Evolutionary conservation across 2,888 invertebrate genomes (phyloP).

Genomic region (Merodon equestris): DNA sequence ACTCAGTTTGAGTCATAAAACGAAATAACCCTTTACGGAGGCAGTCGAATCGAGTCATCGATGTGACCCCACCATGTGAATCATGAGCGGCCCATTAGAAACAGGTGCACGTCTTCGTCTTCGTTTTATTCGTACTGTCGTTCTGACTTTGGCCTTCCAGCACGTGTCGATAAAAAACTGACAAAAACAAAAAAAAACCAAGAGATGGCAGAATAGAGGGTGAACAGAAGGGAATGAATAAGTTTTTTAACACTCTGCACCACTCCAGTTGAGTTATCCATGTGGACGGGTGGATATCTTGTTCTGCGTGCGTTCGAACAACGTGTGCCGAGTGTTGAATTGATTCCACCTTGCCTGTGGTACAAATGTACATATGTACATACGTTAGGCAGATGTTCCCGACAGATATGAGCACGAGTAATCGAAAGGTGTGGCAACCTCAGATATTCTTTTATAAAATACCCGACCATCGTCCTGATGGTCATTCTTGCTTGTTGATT

Average conservation of each 20-base stretch:
- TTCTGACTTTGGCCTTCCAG: no score
- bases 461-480: constrained; percentile 18
- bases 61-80: no score
- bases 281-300: not conserved
- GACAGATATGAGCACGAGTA: constrained; percentile 13
- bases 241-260: no score
- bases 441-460: not conserved
- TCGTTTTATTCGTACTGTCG: no score
- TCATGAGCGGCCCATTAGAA: not conserved
- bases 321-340: constrained; percentile 11
- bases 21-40: no score
- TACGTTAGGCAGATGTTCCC: constrained; percentile 24
- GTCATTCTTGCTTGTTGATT: not conserved
- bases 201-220: no score
- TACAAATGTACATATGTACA: no score
- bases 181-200: no score
- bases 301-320: not conserved
- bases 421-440: constrained; percentile 30
- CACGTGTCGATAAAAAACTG: constrained; percentile 1
- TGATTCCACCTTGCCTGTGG: constrained; percentile 11
- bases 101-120: not conserved
- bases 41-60: no score
- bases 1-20: no score
- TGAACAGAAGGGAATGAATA: no score
- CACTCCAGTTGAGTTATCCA: no score